Evolutionary conservation across 2,797 vertebrate genomes (phyloP), one percentile per base, ranked within the genome.

Genomic region (Lagorchestes hirsutus): DNA sequence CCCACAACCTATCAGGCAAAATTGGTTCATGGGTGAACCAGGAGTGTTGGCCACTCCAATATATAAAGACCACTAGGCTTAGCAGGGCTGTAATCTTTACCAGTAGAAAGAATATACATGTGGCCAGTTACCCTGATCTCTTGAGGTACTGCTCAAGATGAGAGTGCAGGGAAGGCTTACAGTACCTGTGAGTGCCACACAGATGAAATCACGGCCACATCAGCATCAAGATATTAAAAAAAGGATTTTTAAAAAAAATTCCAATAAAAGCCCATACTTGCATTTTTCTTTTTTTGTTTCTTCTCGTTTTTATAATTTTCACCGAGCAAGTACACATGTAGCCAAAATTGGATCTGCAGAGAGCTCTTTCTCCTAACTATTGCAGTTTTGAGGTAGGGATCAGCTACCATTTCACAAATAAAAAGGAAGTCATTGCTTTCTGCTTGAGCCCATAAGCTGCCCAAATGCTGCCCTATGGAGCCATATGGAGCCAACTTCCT

Each of bases 321-420:
- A 82, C 40, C 46, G 11, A n/a, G 54, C 28, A 92, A 90, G 28
- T 2, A 55, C 22, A 46, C 74, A 46, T 27, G 74, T 82, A 46
- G 40, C 22, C 1, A 16, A 34, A 91, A 57, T 94, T 58, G 62
- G 55, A 74, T 95, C 40, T 82, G 22, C n/a, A 54, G 52, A 90
- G 55, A 90, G 55, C 93, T 95, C 1, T 92, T 95, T 59, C 27
- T 90, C 40, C 29, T 12, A 58, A 54, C 40, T 57, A 55, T 94
- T 91, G 1, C 28, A 94, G 91, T 18, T 95, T 92, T 95, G 62
- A 46, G 40, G 9, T 82, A 46, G 40, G 40, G 22, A 27, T 82
- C 74, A 82, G 74, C 40, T 82, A 82, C 74, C 74, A 46, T 82
- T 27, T 82, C 74, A 46, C 40, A 74, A 40, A 74, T 5, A 82